phyloP scores from a whole-genome alignment of 2,888 invertebrate genomes.

The Acheta domesticus region DNA sequence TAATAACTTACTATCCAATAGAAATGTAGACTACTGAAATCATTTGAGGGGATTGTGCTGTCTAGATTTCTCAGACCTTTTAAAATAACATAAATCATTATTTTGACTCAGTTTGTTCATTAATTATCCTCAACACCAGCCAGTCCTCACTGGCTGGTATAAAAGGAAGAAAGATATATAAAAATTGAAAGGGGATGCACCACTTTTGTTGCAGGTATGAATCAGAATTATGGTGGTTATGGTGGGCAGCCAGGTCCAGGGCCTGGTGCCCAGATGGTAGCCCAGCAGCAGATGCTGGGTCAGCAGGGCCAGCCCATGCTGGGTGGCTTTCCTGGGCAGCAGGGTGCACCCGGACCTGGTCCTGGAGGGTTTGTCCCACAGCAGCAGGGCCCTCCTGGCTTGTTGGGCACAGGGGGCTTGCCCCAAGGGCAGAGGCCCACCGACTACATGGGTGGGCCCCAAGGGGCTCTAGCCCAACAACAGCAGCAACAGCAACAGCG shows the following conservation, averaged over 20 bases:
- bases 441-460: constrained; percentile 33
- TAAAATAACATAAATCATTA: no score
- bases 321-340: constrained; percentile 35
- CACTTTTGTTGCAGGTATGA: constrained; percentile 49
- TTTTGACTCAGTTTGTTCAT: no score
- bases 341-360: constrained; percentile 18
- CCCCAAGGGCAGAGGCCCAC: constrained; percentile 26
- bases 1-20: no score
- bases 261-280: constrained; percentile 41
- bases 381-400: constrained; percentile 31
- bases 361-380: constrained; percentile 36
- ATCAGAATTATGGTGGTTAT: constrained; percentile 63
- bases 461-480: constrained; percentile 37
- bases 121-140: no score
- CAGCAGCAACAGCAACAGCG: constrained; percentile 58
- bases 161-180: no score
- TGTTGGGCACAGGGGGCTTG: constrained; percentile 23
- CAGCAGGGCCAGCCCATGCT: constrained; percentile 47
- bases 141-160: no score
- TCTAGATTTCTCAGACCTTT: no score
- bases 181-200: neutral
- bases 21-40: no score
- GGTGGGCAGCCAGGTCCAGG: constrained; percentile 47
- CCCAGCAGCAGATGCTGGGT: constrained; percentile 44
- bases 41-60: no score